Evolutionary conservation across 2,113 vertebrate genomes (phyloP), one percentile per base, ranked within the genome.

Genomic region (Cromileptes altivelis): DNA sequence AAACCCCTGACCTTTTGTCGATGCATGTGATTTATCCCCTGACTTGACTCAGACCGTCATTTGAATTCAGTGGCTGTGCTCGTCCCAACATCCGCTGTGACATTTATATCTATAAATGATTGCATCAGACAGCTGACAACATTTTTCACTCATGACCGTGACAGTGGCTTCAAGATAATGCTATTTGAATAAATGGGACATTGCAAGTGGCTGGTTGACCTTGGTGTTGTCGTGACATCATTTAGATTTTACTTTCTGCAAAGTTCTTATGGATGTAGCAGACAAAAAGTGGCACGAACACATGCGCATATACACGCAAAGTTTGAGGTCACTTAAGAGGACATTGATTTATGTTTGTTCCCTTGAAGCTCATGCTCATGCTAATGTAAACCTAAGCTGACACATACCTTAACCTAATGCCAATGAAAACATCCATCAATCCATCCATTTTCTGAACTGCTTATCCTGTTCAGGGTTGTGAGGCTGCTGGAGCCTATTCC

Each of bases 1-100:
- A 87, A 87, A 79, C 49, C 68, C 25, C 3, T 82, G 80, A 88
- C 86, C 89, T 91, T 91, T 82, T 52, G 60, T 78, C 70, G 60
- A 70, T 82, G 70, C 27, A 19, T 75, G 60, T 75, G 63, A 83
- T 89, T 87, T 65, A 81, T 78, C 37, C 57, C 67, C 42, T 50
- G 62, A 85, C 61, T 71, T 75, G 72, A 89, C 79, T 75, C 25
- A 50, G 65, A 80, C 56, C 55, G 50, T 77, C 58, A 74, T 84
- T 76, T 80, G 47, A 71, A 77, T 87, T 64, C 47, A 33, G 55
- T 53, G 61, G 53, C 61, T 15, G 21, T 33, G 25, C 73, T 76
- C 69, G 64, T 69, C 33, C 37, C 60, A 72, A 70, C 85, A 84
- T 65, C 75, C 4, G 3, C 27, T 30, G 47, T 85, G 78, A 88